These are phyloP conservation scores for Sylvia borin DNA, from an alignment of 2,797 vertebrate genomes.

Conservation along the genomic window DNA sequence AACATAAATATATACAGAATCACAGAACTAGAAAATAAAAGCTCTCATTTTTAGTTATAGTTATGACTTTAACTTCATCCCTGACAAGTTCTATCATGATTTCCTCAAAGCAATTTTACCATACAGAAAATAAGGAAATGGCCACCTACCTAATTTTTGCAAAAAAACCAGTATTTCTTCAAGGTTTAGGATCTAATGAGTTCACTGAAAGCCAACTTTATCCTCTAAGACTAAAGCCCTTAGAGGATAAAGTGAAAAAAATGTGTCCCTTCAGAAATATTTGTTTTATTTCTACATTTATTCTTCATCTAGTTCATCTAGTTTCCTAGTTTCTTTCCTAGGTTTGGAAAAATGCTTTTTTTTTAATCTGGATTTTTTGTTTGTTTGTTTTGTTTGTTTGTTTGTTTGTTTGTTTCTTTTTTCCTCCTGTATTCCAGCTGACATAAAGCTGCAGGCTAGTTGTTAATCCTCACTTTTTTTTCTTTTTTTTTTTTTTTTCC, in stretches of 20 bases:
- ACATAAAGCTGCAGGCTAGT: not conserved
- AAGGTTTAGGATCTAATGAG: not conserved
- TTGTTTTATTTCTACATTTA: not conserved
- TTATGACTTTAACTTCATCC: not conserved
- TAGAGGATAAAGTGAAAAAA: not conserved
- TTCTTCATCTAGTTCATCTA: not conserved
- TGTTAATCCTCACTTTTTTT: not conserved
- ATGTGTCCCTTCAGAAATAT: not conserved
- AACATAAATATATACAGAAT: not conserved
- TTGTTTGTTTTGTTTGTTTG: fast-evolving
- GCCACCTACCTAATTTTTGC: fast-evolving
- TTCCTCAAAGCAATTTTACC: not conserved
- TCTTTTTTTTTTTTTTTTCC: not conserved
- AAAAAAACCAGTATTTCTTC: too few species aligned
- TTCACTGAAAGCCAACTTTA: not conserved
- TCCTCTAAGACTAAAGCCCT: not conserved
- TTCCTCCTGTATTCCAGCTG: not conserved
- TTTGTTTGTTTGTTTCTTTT: too few species aligned
- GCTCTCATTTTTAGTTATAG: not conserved
- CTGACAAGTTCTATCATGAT: not conserved
- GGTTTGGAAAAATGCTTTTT: not conserved
- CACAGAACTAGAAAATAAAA: not conserved
- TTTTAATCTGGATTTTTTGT: fast-evolving
- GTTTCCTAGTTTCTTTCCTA: not conserved
- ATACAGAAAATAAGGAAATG: not conserved